Percentiles rank a stretch among this genome's conserved stretches.
These are phyloP conservation scores for Chitala chitala DNA, from an alignment of 2,113 vertebrate genomes.

Conservation along the genomic window DNA sequence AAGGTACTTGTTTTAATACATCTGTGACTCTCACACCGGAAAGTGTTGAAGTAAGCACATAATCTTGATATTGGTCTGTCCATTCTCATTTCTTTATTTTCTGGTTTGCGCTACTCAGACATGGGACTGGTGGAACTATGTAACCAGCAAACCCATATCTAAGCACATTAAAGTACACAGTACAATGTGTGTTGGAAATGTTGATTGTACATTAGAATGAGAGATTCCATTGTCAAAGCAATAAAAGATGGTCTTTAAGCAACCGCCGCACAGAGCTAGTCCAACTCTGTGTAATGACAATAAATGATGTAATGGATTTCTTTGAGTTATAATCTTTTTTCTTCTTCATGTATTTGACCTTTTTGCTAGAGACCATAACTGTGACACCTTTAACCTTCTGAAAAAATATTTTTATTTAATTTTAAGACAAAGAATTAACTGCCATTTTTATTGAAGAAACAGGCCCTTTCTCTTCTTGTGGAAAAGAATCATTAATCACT, in stretches of 20 bases:
- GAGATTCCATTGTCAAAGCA: too few relatives aligned
- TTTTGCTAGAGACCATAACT: slow-evolving; percentile 13
- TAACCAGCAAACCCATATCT: too few relatives aligned
- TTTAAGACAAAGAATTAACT: slow-evolving; percentile 17
- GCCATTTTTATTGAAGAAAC: slow-evolving; percentile 24
- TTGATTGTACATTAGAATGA: too few relatives aligned
- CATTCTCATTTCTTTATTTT: too few relatives aligned
- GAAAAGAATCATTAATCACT: slow-evolving; percentile 39
- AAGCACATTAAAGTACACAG: too few relatives aligned
- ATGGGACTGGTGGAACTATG: too few relatives aligned
- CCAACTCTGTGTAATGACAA: background rate
- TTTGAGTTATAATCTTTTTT: background rate
- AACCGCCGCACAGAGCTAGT: background rate
- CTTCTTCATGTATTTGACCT: slow-evolving; percentile 13
- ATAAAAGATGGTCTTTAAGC: background rate
- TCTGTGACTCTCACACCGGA: too few relatives aligned
- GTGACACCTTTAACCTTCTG: slow-evolving; percentile 20
- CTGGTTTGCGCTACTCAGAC: too few relatives aligned
- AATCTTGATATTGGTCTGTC: too few relatives aligned
- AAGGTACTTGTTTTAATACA: too few relatives aligned
- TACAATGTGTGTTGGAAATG: too few relatives aligned
- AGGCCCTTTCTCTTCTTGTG: slow-evolving; percentile 26
- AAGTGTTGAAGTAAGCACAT: too few relatives aligned
- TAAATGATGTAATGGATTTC: background rate
- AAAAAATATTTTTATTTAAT: slow-evolving; percentile 17